Evolutionary conservation across 2,888 invertebrate genomes (phyloP).

Genomic region (Hydrotaea diabolus): DNA sequence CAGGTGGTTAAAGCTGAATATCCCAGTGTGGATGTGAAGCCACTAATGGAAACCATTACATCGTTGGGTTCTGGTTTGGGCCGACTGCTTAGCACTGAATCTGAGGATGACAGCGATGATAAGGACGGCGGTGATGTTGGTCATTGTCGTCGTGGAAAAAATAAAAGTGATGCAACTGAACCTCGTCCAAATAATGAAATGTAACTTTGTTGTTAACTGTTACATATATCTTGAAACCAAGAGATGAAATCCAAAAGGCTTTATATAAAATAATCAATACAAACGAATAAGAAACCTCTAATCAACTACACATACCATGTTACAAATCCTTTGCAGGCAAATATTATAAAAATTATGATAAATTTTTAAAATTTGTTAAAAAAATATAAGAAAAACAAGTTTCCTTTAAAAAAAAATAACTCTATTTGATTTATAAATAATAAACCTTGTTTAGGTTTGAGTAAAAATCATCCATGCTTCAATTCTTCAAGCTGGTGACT

Average conservation of each 20-base stretch:
- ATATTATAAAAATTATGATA: constrained; percentile 24
- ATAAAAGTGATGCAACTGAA: constrained; percentile 11
- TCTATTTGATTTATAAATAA: no score
- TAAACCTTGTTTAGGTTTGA: not conserved
- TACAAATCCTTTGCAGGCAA: constrained; percentile 11
- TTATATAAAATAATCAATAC: constrained; percentile 18
- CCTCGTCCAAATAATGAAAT: constrained; percentile 42
- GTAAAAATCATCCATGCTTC: no score
- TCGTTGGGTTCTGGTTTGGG: constrained; percentile 49
- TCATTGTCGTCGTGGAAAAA: no score
- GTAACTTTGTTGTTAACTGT: not conserved
- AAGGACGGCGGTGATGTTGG: constrained; percentile 38
- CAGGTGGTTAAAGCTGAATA: constrained; percentile 73
- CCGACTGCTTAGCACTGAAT: constrained; percentile 60
- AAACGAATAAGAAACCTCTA: not conserved
- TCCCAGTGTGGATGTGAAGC: constrained; percentile 72
- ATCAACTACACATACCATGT: not conserved
- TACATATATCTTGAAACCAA: not conserved
- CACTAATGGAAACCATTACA: constrained; percentile 54
- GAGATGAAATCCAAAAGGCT: constrained; percentile 16
- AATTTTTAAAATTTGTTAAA: constrained; percentile 3
- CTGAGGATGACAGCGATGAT: constrained; percentile 35
- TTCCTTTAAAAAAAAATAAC: no score
- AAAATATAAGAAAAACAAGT: not conserved
- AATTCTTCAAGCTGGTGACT: not conserved